These are phyloP conservation scores for Pseudomyrmex gracilis DNA, from an alignment of 1,140 invertebrate species.

Conservation along the genomic window DNA sequence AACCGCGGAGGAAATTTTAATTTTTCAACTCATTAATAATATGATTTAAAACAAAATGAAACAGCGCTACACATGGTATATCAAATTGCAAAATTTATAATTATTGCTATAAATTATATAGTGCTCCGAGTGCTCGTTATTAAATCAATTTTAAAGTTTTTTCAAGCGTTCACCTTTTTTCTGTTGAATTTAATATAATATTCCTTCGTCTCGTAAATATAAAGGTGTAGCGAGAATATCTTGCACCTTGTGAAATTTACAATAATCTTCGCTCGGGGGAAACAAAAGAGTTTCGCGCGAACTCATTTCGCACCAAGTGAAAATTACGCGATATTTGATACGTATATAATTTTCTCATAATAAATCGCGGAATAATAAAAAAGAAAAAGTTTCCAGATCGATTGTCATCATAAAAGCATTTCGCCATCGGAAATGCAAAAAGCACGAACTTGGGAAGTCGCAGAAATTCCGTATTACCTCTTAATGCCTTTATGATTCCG, in stretches of 20 bases:
- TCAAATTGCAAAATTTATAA: slow-evolving; percentile 9
- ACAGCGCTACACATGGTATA: background rate
- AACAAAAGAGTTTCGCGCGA: no score
- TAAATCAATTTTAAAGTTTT: background rate
- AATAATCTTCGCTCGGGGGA: background rate
- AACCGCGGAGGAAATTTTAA: background rate
- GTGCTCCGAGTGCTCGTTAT: background rate
- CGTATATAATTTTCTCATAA: background rate
- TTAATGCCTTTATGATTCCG: slow-evolving; percentile 68
- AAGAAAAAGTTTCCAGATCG: slow-evolving; percentile 1
- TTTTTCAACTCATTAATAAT: slow-evolving; percentile 31
- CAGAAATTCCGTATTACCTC: slow-evolving; percentile 53
- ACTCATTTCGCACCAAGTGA: no score
- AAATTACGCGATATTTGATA: background rate
- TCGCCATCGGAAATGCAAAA: slow-evolving; percentile 42
- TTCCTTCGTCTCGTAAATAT: background rate
- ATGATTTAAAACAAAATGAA: slow-evolving; percentile 17
- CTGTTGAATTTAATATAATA: no score
- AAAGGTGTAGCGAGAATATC: no score
- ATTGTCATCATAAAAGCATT: slow-evolving; percentile 49
- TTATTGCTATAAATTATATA: slow-evolving; percentile 27
- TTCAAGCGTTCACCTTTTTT: background rate
- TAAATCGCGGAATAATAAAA: slow-evolving; percentile 28
- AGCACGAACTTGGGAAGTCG: slow-evolving; percentile 40
- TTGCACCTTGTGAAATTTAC: background rate